A percentile compares a stretch with the other conserved stretches of the same genome.
These are phyloP conservation scores for Ochlodes sylvanus DNA, from an alignment of 2,888 invertebrate genomes.

Conservation along the genomic window DNA sequence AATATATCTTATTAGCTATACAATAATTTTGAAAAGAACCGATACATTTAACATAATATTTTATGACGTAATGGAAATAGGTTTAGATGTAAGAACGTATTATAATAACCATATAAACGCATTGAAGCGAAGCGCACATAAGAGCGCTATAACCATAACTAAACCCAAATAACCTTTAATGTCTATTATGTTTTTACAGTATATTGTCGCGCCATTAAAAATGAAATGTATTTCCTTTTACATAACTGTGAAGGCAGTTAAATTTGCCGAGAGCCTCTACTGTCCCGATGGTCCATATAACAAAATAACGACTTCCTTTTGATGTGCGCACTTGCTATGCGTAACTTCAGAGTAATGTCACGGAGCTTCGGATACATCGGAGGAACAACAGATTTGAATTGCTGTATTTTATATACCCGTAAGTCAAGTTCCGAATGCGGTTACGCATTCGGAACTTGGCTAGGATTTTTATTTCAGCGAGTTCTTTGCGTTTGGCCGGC, in stretches of 20 bases:
- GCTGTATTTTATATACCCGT: neutral
- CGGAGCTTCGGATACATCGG: constrained; percentile 15
- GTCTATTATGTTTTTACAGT: constrained; percentile 42
- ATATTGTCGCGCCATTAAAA: constrained; percentile 67
- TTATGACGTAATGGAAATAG: constrained; percentile 12
- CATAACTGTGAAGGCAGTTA: constrained; percentile 65
- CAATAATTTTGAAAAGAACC: neutral
- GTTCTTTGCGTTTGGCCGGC: too few relatives aligned
- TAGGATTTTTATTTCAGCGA: too few relatives aligned
- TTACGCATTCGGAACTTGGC: too few relatives aligned
- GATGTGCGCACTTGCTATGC: constrained; percentile 53
- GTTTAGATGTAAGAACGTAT: neutral
- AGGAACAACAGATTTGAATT: constrained; percentile 13
- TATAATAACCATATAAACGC: constrained; percentile 6
- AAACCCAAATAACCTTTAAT: constrained; percentile 25
- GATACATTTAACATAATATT: constrained; percentile 7
- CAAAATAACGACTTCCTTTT: constrained; percentile 66
- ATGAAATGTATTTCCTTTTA: constrained; percentile 69
- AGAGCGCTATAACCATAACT: constrained; percentile 17
- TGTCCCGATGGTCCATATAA: constrained; percentile 65
- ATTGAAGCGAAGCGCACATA: constrained; percentile 3
- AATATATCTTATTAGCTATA: neutral
- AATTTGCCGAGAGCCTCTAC: constrained; percentile 65
- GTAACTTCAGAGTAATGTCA: constrained; percentile 28
- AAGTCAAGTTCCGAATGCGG: too few relatives aligned